Percentiles rank a stretch among this genome's conserved stretches.
Conservation (phyloP, 2,888 invertebrate genomes). For the Ectemnius continuus region DNA sequence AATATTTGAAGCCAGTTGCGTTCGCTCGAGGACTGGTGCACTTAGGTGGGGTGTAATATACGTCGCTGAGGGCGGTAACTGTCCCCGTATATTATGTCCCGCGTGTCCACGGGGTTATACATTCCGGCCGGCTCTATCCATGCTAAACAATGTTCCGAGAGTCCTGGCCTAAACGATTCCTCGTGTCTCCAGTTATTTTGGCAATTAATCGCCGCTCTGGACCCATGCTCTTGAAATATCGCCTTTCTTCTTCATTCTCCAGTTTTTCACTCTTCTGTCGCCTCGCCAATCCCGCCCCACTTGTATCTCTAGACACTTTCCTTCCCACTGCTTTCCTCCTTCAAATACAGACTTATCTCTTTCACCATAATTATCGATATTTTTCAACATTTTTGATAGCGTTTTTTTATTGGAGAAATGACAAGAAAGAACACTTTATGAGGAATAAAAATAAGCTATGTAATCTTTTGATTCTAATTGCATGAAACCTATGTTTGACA, state of each 20-base stretch:
- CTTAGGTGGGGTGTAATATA: conserved; percentile 72
- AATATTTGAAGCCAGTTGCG: conserved; percentile 43
- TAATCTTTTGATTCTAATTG: too few relatives aligned
- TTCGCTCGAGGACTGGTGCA: conserved; percentile 49
- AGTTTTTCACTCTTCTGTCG: conserved; percentile 38
- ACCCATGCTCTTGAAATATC: conserved; percentile 35
- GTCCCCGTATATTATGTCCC: conserved; percentile 72
- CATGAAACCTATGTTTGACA: too few relatives aligned
- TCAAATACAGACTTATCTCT: too few relatives aligned
- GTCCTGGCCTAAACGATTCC: conserved; percentile 71
- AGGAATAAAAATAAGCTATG: too few relatives aligned
- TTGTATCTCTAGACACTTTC: too few relatives aligned
- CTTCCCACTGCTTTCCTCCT: too few relatives aligned
- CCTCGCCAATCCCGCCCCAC: background rate
- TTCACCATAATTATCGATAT: too few relatives aligned
- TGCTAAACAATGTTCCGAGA: conserved; percentile 66
- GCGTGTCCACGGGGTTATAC: conserved; percentile 65
- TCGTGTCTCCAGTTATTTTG: conserved; percentile 73
- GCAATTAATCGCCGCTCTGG: conserved; percentile 68
- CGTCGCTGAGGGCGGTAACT: conserved; percentile 71
- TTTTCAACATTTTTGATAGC: too few relatives aligned
- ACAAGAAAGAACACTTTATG: too few relatives aligned
- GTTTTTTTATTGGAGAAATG: too few relatives aligned
- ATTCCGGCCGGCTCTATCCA: conserved; percentile 57
- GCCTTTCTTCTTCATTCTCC: conserved; percentile 30